Base-by-base conservation (phyloP, 1,140 invertebrate species). In the Gryllus bimaculatus region DNA sequence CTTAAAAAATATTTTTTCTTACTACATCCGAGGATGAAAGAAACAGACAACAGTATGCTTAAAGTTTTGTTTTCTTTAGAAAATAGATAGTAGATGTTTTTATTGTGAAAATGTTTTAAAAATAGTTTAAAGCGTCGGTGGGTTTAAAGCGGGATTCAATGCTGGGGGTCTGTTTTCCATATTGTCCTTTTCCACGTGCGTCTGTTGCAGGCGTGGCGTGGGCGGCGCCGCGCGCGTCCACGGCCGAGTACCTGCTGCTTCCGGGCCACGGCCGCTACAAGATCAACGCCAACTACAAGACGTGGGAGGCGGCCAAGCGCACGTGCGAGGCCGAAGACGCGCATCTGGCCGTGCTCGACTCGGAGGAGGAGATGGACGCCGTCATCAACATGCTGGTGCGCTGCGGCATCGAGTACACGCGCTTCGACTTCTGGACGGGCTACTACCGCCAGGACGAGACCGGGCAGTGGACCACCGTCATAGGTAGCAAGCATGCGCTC, bases 261-360 rank as follows among this genome's bases (percentile, higher is more conserved):
- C 79, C 79, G 8, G 79, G 82, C 82, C 75, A 80, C 8, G 86
- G 86, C 80, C 87, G 85, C 73, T 87, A 87, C 82, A 87, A 88
- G 79, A 85, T 87, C 66, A 85, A 87, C 47, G 48, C 82, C 21
- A 82, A 81, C 0, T 83, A 84, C 8, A 82, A 80, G 79, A 87
- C 82, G 66, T 88, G 86, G 86, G 82, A 81, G 0, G 85, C 86
- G 0, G 87, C 87, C 0, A 83, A 84, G 74, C 80, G 78, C 0
- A 80, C 83, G 0, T 88, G 87, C 79, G 81, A 79, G 21, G 81
- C 83, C 8, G 87, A 88, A 75, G 84, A 84, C 54, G 85, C 85
- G 0, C 85, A 86, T 73, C 80, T 88, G 15, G 85, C 86, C 0
- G 81, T 87, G 8, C 84, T 86, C 73, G 85, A 87, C 78, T 84